Conservation (phyloP, 2,888 invertebrate genomes). For the Cephus sareptanus region DNA sequence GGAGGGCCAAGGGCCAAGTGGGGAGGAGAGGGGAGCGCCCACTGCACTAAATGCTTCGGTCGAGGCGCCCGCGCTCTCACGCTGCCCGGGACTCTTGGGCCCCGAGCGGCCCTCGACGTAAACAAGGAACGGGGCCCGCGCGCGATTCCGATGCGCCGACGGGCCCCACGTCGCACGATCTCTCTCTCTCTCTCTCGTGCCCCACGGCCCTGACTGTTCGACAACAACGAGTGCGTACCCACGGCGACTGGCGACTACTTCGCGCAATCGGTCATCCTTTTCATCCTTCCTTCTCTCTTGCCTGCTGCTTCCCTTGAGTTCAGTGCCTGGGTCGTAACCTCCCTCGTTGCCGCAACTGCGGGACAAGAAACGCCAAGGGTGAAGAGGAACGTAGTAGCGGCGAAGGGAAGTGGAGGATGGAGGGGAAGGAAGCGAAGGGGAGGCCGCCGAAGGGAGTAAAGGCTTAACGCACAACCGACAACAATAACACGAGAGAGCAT, state of each 20-base stretch:
- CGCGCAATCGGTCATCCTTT: too few species aligned
- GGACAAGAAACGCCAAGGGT: too few species aligned
- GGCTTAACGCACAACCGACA: constrained; percentile 18
- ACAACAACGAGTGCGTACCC: too few species aligned
- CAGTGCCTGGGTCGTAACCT: background rate
- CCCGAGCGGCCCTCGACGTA: constrained; percentile 25
- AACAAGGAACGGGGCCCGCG: constrained; percentile 28
- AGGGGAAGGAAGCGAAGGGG: constrained; percentile 1
- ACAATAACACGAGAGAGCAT: constrained; percentile 25
- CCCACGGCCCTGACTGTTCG: background rate
- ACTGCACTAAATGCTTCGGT: constrained; percentile 55
- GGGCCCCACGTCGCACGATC: background rate
- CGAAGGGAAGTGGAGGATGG: background rate
- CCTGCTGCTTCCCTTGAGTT: background rate
- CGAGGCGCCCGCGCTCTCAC: constrained; percentile 49
- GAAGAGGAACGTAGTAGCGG: too few species aligned
- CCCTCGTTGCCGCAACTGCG: background rate
- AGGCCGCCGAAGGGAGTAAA: constrained; percentile 21
- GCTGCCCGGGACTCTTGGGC: constrained; percentile 37
- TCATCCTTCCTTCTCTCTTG: too few species aligned
- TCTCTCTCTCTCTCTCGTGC: background rate
- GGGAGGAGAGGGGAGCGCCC: constrained; percentile 37
- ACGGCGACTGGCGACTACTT: too few species aligned
- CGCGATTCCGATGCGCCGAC: background rate
- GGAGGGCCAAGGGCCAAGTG: constrained; percentile 15